These are phyloP conservation scores for Styela clava DNA, from an alignment of 23 tunicate species.

Conservation along the genomic window DNA sequence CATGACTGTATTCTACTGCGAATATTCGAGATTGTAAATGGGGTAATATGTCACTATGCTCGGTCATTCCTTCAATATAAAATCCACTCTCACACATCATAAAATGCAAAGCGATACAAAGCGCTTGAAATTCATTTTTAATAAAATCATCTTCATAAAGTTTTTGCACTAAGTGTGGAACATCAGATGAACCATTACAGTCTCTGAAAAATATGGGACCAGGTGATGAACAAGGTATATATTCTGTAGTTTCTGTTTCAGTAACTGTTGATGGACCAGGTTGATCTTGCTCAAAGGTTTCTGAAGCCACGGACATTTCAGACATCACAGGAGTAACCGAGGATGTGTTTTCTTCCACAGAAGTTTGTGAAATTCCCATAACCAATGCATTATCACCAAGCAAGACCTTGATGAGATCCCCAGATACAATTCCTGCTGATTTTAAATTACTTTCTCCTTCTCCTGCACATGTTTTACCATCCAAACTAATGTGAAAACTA, in stretches of 20 bases:
- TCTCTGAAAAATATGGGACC: slow-evolving; percentile 58
- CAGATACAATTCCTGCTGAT: slow-evolving; percentile 57
- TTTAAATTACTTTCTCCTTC: slow-evolving; percentile 5
- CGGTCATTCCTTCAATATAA: slow-evolving; percentile 6
- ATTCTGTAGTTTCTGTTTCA: background rate
- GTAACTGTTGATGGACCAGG: background rate
- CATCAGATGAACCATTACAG: slow-evolving; percentile 41
- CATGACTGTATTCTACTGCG: slow-evolving; percentile 54
- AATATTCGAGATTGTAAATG: slow-evolving; percentile 5
- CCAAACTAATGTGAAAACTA: slow-evolving; percentile 39
- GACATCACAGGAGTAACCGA: background rate
- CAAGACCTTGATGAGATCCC: slow-evolving; percentile 61
- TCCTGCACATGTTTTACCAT: slow-evolving; percentile 62
- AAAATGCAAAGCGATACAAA: slow-evolving; percentile 49
- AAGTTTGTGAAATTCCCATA: background rate
- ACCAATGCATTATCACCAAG: slow-evolving; percentile 8
- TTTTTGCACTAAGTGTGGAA: slow-evolving; percentile 40
- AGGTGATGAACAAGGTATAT: slow-evolving; percentile 21
- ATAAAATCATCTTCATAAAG: slow-evolving; percentile 34
- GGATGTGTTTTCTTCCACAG: background rate
- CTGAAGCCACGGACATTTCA: slow-evolving; percentile 12
- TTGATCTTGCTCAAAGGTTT: background rate
- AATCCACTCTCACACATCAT: slow-evolving; percentile 86
- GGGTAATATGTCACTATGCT: slow-evolving; percentile 9
- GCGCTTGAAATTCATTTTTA: slow-evolving; percentile 56